Conservation (phyloP, 2,113 vertebrate genomes). For the Garra rufa region DNA sequence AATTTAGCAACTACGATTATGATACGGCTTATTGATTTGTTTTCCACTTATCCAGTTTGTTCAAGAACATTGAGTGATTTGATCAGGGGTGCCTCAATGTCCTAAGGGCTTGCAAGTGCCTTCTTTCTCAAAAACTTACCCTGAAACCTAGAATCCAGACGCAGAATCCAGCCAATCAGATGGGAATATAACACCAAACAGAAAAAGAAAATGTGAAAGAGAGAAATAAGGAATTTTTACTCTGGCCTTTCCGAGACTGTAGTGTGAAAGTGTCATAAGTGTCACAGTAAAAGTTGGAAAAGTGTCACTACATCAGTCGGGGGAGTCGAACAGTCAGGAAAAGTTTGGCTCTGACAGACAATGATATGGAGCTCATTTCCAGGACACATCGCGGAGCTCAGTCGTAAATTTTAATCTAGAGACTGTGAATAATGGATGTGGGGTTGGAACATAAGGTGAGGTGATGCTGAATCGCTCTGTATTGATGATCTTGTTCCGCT, state of each 20-base stretch:
- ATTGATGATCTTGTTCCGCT: background rate
- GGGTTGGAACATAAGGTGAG: constrained; percentile 25
- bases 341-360: background rate
- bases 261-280: background rate
- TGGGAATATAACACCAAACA: background rate
- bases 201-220: background rate
- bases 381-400: background rate
- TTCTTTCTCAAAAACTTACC: background rate
- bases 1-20: background rate
- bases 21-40: no score
- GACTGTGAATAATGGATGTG: constrained; percentile 29
- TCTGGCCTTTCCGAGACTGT: background rate
- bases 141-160: background rate
- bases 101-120: background rate
- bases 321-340: background rate
- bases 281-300: constrained; percentile 6
- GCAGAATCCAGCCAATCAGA: background rate
- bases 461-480: background rate
- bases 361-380: background rate
- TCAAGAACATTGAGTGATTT: no score
- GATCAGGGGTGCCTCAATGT: no score
- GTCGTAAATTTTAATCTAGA: constrained; percentile 36
- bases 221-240: background rate
- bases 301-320: background rate
- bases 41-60: no score